These are phyloP conservation scores for Diaprepes abbreviatus DNA, from an alignment of 2,888 invertebrate species.

Conservation along the genomic window DNA sequence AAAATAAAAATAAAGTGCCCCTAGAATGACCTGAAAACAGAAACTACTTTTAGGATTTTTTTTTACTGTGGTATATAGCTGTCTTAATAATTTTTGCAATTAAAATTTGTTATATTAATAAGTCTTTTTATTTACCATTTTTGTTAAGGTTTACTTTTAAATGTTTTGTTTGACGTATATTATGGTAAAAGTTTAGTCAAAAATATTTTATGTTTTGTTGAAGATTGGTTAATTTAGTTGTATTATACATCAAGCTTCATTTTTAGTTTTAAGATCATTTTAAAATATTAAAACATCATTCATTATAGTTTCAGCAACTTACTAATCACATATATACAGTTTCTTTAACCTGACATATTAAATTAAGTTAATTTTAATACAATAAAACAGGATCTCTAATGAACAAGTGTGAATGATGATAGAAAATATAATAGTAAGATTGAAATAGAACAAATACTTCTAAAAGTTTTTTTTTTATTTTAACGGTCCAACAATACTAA, in stretches of 20 bases:
- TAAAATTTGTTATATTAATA: conserved; percentile 29
- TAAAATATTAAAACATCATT: conserved; percentile 16
- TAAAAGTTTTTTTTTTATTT: conserved; percentile 25
- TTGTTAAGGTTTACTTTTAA: conserved; percentile 33
- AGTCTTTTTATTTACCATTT: conserved; percentile 27
- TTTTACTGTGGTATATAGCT: conserved; percentile 31
- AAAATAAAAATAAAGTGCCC: conserved; percentile 15
- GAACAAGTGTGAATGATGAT: conserved; percentile 42
- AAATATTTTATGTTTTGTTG: conserved; percentile 38
- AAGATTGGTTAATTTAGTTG: conserved; percentile 34
- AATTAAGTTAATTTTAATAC: conserved; percentile 31
- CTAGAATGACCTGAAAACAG: conserved; percentile 27
- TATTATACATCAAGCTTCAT: conserved; percentile 17
- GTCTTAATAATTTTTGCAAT: conserved; percentile 35
- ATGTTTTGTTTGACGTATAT: conserved; percentile 30
- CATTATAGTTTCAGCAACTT: conserved; percentile 22
- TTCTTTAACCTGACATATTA: conserved; percentile 28
- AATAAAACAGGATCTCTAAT: conserved; percentile 41
- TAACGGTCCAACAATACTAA: conserved; percentile 32
- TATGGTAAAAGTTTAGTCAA: conserved; percentile 36
- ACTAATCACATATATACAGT: conserved; percentile 32
- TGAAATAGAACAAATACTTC: conserved; percentile 27
- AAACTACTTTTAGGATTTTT: conserved; percentile 25
- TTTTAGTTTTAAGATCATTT: conserved; percentile 30
- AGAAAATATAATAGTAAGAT: conserved; percentile 31